These are phyloP conservation scores for Sinella curviseta DNA, from an alignment of 1,140 invertebrate species.

Conservation along the genomic window DNA sequence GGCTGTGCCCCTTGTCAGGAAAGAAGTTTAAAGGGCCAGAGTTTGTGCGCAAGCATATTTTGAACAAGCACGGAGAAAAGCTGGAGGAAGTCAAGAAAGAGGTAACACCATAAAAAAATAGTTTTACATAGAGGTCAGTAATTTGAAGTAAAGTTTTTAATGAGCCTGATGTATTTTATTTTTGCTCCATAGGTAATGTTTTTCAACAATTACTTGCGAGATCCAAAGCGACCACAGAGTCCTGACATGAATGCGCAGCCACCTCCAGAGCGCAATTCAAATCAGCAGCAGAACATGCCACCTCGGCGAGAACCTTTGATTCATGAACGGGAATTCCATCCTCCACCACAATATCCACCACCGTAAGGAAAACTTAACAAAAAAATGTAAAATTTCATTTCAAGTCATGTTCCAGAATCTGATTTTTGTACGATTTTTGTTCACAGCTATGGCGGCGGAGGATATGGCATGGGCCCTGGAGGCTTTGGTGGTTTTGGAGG, in stretches of 20 bases:
- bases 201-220: conserved; percentile 96
- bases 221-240: conserved; percentile 90
- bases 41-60: conserved; percentile 97
- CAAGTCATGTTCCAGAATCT: conserved; percentile 25
- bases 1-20: conserved; percentile 95
- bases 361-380: conserved; percentile 37
- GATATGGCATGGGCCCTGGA: conserved; percentile 51
- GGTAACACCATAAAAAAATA: conserved; percentile 57
- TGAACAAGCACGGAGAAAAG: conserved; percentile 96
- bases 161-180: neutral
- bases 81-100: conserved; percentile 95
- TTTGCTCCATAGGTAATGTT: conserved; percentile 69
- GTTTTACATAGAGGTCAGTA: neutral
- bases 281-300: conserved; percentile 24
- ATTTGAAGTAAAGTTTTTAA: neutral
- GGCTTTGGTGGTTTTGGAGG: conserved; percentile 47
- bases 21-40: conserved; percentile 99
- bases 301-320: conserved; percentile 40
- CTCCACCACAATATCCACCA: conserved; percentile 20
- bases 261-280: conserved; percentile 33
- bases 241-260: conserved; percentile 79
- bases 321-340: conserved; percentile 30
- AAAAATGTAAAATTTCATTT: conserved; percentile 38
- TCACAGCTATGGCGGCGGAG: conserved; percentile 50
- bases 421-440: too few relatives aligned